Percentiles rank a stretch among this genome's conserved stretches.
These are phyloP conservation scores for Danio albolineatus DNA, from an alignment of 2,797 vertebrate species.

Conservation along the genomic window DNA sequence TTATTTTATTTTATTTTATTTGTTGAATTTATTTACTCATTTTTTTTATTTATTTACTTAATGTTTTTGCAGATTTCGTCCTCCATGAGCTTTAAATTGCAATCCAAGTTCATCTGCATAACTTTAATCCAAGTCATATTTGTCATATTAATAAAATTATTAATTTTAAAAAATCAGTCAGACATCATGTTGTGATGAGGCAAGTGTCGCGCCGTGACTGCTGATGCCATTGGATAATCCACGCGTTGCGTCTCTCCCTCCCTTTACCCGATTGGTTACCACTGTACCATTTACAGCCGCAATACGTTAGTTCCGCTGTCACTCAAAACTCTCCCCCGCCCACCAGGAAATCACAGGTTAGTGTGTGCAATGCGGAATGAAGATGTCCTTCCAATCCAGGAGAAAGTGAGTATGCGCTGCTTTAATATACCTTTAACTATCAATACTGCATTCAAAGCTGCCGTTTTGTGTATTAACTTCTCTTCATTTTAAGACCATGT, in stretches of 20 bases:
- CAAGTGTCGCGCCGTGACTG: slow-evolving; percentile 8
- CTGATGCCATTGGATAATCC: slow-evolving; percentile 58
- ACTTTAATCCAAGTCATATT: too few relatives aligned
- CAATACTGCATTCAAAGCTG: neutral
- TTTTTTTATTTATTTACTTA: too few relatives aligned
- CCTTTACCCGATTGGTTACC: slow-evolving; percentile 61
- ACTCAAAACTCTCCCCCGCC: slow-evolving; percentile 39
- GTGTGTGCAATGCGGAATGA: slow-evolving; percentile 67
- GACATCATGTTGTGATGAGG: neutral
- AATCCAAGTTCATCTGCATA: too few relatives aligned
- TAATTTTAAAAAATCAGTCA: neutral
- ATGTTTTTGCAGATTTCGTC: too few relatives aligned
- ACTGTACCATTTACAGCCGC: neutral
- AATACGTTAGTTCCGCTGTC: slow-evolving; percentile 43
- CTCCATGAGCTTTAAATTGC: too few relatives aligned
- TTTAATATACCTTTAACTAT: neutral
- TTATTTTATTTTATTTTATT: too few relatives aligned
- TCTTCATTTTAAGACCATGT: neutral
- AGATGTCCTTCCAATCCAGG: slow-evolving; percentile 74
- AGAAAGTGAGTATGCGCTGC: slow-evolving; percentile 31
- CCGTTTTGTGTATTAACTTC: neutral
- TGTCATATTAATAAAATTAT: neutral
- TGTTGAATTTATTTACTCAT: too few relatives aligned
- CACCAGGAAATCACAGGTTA: slow-evolving; percentile 52
- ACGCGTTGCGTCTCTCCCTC: neutral